phyloP scores from a whole-genome alignment of 2,888 invertebrate species.

The Papilio protenor region DNA sequence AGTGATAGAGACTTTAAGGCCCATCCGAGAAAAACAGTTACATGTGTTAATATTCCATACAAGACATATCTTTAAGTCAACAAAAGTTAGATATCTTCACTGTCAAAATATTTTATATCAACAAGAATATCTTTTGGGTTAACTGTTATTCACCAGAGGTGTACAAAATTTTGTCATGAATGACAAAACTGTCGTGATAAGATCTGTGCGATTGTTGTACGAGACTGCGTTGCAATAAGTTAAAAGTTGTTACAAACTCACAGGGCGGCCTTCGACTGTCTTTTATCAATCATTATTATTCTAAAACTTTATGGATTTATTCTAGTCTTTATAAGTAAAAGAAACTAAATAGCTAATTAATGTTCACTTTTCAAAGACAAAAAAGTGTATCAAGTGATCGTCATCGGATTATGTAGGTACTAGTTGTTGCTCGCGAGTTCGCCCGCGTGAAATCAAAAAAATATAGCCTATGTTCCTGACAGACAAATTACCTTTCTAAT shows the following conservation, averaged over 20 bases:
- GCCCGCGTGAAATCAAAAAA: no score
- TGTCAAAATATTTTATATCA: background rate
- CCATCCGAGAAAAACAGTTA: background rate
- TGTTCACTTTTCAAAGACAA: background rate
- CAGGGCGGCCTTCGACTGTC: conserved; percentile 49
- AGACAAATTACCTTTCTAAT: no score
- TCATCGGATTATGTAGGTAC: no score
- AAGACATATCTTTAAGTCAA: background rate
- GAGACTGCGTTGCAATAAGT: conserved; percentile 40
- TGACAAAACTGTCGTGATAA: conserved; percentile 45
- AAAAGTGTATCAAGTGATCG: background rate
- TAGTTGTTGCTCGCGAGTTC: no score
- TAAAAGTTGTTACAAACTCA: conserved; percentile 47
- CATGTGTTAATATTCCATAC: background rate
- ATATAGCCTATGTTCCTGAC: no score
- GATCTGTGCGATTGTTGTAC: conserved; percentile 46
- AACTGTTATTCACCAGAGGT: background rate
- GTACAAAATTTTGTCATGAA: conserved; percentile 17
- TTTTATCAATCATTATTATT: conserved; percentile 49
- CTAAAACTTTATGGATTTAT: conserved; percentile 19
- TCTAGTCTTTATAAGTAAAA: background rate
- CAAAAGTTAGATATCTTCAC: no score
- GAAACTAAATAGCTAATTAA: background rate
- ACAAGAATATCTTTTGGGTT: background rate
- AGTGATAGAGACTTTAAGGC: background rate